phyloP scores from a whole-genome alignment of 35 echinoderm and acorn worm species.

The Eucidaris tribuloides region DNA sequence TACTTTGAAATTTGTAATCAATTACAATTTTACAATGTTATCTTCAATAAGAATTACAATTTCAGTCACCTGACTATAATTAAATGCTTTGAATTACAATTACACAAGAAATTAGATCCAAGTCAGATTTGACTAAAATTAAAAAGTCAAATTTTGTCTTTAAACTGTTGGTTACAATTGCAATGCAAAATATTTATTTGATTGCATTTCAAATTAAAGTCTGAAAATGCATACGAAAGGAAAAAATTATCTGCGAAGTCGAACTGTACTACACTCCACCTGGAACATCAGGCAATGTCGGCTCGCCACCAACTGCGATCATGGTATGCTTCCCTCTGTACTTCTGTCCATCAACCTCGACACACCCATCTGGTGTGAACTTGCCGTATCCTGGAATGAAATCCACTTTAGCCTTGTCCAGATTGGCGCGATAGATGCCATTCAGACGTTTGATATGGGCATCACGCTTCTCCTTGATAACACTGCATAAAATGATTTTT shows the following conservation, averaged over 20 bases:
- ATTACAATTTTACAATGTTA: too few relatives aligned
- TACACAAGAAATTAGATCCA: neutral
- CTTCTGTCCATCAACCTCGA: conserved; percentile 80
- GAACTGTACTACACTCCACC: too few relatives aligned
- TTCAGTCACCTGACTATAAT: too few relatives aligned
- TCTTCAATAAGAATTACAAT: too few relatives aligned
- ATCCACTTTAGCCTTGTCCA: conserved; percentile 63
- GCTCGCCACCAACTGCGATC: conserved; percentile 81
- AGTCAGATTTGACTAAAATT: neutral
- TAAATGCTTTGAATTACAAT: too few relatives aligned
- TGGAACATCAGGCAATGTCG: conserved; percentile 78
- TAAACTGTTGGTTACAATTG: neutral
- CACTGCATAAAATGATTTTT: conserved; percentile 53
- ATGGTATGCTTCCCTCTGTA: conserved; percentile 83
- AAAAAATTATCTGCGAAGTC: too few relatives aligned
- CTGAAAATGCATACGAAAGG: neutral
- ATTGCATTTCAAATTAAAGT: neutral
- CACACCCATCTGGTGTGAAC: conserved; percentile 66
- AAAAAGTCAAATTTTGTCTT: neutral
- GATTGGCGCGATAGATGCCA: conserved; percentile 71
- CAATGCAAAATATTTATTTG: neutral
- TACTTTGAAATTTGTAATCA: too few relatives aligned
- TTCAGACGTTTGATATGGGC: conserved; percentile 86
- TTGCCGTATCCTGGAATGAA: conserved; percentile 58
- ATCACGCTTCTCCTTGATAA: conserved; percentile 75